Evolutionary conservation across 2,113 vertebrate genomes (phyloP).

Genomic region (Eolophus roseicapilla): DNA sequence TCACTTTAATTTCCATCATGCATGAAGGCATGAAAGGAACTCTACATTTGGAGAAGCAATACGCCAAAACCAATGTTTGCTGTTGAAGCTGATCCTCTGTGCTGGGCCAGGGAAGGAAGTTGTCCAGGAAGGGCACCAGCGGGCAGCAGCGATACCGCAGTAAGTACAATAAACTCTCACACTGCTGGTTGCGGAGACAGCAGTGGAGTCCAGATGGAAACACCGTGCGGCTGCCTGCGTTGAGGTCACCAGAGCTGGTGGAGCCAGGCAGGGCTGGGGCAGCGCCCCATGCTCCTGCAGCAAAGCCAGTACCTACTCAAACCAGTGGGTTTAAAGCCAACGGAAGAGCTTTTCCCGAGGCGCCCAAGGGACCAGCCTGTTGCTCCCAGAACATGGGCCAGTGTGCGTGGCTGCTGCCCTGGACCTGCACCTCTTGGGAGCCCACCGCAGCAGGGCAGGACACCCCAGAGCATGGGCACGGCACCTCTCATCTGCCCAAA

Average conservation of each 20-base stretch:
- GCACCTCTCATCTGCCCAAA: not conserved
- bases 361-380: not conserved
- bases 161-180: not conserved
- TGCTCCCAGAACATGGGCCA: not conserved
- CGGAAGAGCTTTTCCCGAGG: not conserved
- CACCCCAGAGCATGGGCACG: rapidly evolving
- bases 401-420: rapidly evolving
- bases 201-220: not conserved
- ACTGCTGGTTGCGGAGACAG: too few relatives aligned
- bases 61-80: not conserved
- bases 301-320: not conserved
- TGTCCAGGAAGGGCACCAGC: not conserved
- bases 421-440: rapidly evolving
- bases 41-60: not conserved
- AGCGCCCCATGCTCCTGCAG: not conserved
- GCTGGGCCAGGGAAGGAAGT: not conserved
- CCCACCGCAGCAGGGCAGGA: not conserved
- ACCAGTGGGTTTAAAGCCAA: not conserved
- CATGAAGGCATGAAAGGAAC: rapidly evolving
- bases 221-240: rapidly evolving
- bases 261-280: not conserved
- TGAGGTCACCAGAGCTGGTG: not conserved
- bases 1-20: not conserved
- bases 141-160: not conserved
- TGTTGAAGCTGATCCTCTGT: not conserved